Conservation (phyloP, 1,140 invertebrate genomes). For the Drosophila pachea region DNA sequence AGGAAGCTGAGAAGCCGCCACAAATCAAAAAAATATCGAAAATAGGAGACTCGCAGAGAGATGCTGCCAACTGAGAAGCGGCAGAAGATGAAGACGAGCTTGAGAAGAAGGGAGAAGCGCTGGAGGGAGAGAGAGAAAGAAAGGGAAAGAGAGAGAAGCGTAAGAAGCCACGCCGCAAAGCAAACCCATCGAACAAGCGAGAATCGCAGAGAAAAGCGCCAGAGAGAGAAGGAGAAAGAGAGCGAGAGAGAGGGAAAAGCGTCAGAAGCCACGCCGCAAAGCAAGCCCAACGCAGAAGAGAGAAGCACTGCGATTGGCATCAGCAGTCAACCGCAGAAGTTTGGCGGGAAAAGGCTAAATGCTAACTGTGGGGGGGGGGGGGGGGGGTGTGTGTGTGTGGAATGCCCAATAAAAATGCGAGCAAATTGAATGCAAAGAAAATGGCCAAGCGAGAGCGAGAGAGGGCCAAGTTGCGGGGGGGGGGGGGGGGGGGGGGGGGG, state of each 20-base stretch:
- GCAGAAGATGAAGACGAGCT: too few relatives aligned
- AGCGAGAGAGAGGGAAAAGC: neutral
- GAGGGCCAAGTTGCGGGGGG: too few relatives aligned
- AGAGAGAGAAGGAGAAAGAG: neutral
- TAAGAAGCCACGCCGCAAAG: neutral
- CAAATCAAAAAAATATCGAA: too few relatives aligned
- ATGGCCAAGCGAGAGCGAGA: too few relatives aligned
- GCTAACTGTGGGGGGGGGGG: too few relatives aligned
- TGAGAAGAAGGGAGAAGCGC: neutral
- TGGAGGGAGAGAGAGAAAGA: neutral
- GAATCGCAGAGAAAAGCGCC: neutral
- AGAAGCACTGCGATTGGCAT: neutral
- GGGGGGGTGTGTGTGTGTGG: too few relatives aligned
- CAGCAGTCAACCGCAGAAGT: too few relatives aligned
- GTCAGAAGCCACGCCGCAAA: neutral
- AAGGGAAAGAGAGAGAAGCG: neutral
- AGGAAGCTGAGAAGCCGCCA: neutral
- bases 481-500: too few relatives aligned
- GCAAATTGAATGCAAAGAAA: too few relatives aligned
- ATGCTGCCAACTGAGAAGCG: too few relatives aligned
- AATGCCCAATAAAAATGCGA: too few relatives aligned
- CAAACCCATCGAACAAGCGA: neutral
- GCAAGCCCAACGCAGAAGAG: neutral
- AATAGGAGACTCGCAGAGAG: too few relatives aligned
- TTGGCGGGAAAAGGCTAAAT: neutral